phyloP scores from a whole-genome alignment of 2,113 vertebrate species.

The Sebastes fasciatus region DNA sequence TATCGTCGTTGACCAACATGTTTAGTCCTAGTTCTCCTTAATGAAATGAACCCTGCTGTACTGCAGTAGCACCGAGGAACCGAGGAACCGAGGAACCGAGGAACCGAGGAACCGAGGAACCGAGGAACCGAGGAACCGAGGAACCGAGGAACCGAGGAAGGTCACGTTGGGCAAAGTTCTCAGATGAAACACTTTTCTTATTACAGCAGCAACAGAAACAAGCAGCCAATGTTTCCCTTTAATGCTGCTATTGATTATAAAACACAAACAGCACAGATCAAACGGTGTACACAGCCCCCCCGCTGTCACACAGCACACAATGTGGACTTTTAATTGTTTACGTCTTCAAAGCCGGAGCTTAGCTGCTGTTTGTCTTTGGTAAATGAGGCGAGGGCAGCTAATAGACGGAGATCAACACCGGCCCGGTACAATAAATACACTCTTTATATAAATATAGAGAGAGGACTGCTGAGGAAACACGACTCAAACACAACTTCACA shows the following conservation, averaged over 20 bases:
- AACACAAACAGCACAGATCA: constrained; percentile 46
- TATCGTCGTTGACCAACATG: no score
- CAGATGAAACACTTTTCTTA: constrained; percentile 5
- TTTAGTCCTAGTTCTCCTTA: no score
- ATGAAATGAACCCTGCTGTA: no score
- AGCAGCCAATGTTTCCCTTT: constrained; percentile 19
- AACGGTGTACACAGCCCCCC: constrained; percentile 24
- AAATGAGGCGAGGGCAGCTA: constrained; percentile 68
- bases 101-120: no score
- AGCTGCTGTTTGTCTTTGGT: constrained; percentile 73
- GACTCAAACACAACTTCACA: constrained; percentile 55
- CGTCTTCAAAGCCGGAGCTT: constrained; percentile 56
- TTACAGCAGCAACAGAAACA: background rate
- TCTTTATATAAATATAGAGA: constrained; percentile 52
- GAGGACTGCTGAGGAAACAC: constrained; percentile 60
- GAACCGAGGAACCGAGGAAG: no score
- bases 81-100: no score
- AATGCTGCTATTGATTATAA: constrained; percentile 59
- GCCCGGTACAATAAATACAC: constrained; percentile 44
- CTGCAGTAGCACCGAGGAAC: no score
- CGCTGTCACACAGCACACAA: constrained; percentile 31
- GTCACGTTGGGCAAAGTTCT: background rate
- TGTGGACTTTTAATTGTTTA: constrained; percentile 64
- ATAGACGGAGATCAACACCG: constrained; percentile 64
- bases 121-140: no score